Conservation (phyloP, 2,113 vertebrate species). For the Brachyhypopomus occidentalis region DNA sequence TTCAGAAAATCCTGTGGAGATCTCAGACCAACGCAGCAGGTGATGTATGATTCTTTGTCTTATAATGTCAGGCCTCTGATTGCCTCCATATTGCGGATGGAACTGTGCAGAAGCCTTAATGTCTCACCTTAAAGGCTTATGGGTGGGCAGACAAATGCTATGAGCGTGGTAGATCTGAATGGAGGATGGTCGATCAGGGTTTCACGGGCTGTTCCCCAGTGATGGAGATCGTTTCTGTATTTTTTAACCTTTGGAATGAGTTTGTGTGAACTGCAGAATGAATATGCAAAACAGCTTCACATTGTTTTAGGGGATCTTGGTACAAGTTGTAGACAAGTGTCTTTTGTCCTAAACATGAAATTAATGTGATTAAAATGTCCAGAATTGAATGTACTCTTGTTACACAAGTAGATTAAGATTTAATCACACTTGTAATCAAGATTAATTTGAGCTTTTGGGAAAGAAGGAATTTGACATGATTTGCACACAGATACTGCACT, state of each 20-base stretch:
- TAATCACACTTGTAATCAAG: constrained; percentile 46
- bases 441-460: constrained; percentile 38
- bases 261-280: background rate
- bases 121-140: background rate
- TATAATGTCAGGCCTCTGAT: background rate
- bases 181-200: background rate
- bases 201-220: background rate
- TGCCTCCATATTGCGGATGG: background rate
- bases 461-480: background rate
- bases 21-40: constrained; percentile 61
- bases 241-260: constrained; percentile 1
- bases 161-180: background rate
- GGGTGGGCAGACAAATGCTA: too few species aligned
- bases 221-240: background rate
- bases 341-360: constrained; percentile 47
- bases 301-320: constrained; percentile 28
- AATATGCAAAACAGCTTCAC: constrained; percentile 8
- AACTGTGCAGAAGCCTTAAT: background rate
- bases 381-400: constrained; percentile 47
- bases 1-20: constrained; percentile 47
- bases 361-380: constrained; percentile 38
- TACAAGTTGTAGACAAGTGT: constrained; percentile 30
- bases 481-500: background rate
- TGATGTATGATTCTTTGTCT: constrained; percentile 58
- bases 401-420: constrained; percentile 63